Percentiles rank a stretch among this genome's conserved stretches.
Conservation (phyloP, 2,113 vertebrate species). For the Mobula hypostoma region DNA sequence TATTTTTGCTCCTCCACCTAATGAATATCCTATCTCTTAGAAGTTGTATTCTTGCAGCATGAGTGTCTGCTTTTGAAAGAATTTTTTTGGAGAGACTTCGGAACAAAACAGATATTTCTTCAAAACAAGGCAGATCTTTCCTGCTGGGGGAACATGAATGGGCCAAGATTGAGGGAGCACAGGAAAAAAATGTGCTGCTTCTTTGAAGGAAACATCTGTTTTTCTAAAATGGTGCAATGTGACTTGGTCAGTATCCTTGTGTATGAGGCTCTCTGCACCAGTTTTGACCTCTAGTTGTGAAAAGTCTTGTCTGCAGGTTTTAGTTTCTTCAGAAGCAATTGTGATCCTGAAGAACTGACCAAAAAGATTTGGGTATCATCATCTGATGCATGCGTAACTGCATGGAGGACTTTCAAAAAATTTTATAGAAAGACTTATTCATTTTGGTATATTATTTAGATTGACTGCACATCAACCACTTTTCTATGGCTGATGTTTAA, state of each 20-base stretch:
- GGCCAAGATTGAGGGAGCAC: neutral
- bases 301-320: neutral
- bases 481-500: neutral
- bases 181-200: neutral
- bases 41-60: neutral
- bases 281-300: neutral
- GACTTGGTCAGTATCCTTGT: neutral
- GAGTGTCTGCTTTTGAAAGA: neutral
- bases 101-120: neutral
- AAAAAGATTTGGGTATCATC: neutral
- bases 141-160: neutral
- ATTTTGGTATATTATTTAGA: neutral
- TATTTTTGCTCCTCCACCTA: neutral
- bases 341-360: neutral
- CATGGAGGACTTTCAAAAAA: neutral
- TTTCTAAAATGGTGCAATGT: neutral
- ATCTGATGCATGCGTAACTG: neutral
- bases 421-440: conserved; percentile 3
- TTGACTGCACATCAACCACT: conserved; percentile 17
- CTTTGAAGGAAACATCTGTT: no score
- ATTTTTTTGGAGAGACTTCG: neutral
- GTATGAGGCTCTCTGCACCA: neutral
- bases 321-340: neutral
- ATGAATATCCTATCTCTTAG: neutral
- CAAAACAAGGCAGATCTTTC: neutral